Evolutionary conservation across 2,888 invertebrate genomes (phyloP), one percentile per base, ranked within the genome.

Genomic region (Drosophila putrida): DNA sequence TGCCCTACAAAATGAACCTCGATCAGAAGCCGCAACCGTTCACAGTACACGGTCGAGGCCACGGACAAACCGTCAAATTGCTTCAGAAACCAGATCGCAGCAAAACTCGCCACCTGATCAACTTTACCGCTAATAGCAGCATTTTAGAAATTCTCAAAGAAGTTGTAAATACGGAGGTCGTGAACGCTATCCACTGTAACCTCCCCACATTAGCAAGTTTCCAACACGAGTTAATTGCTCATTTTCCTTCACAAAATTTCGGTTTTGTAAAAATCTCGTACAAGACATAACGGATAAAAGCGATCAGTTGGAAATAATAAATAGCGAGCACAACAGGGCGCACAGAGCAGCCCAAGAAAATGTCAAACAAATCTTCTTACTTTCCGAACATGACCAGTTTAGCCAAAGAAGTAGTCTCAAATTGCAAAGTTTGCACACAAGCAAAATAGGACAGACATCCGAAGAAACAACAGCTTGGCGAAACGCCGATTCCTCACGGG

Each of bases 61-160:
- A n/a, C n/a, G n/a, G n/a, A n/a, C n/a, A n/a, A n/a, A n/a, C n/a
- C n/a, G n/a, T n/a, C n/a, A n/a, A n/a, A n/a, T 41, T 41, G 41
- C 20, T 41, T 41, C 41, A 25, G 41, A 41, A 41, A 41, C 10
- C 41, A 41, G 10, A 41, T 41, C 41, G 41, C 8, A 41, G 20
- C 15, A 13, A 25, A 13, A 13, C 13, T 20, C 41, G 20, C 9
- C 41, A 41, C 41, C 9, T 41, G 20, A 15, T 20, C 41, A 41
- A 20, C 20, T 41, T 41, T 20, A 41, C 41, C 41, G 41, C 6
- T 9, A 41, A 41, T 6, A 41, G 20, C 41, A 41, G 20, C 6
- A 41, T 20, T 20, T 41, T 41, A 20, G 4, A 41, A 9, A 41
- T 9, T 9, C 41, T 41, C 9, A n/a, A 39, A 39, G 39, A 39